These are phyloP conservation scores for Macquaria australasica DNA, from an alignment of 2,113 vertebrate species.

Conservation along the genomic window DNA sequence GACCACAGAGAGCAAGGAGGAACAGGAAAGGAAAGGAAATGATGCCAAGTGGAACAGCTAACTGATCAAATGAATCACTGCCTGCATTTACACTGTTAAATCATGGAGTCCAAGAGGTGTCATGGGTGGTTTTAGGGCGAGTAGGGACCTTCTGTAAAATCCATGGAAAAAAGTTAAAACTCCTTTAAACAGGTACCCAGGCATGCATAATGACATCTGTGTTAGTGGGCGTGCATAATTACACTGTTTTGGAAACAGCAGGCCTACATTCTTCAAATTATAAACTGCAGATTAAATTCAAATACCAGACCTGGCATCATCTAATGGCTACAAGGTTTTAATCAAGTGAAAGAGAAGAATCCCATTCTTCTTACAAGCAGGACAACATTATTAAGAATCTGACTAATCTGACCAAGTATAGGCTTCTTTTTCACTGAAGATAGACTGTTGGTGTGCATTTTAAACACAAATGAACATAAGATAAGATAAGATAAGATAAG, in stretches of 20 bases:
- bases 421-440: background rate
- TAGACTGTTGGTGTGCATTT: background rate
- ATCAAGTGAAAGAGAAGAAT: slow-evolving; percentile 18
- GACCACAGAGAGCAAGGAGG: background rate
- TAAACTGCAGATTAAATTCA: slow-evolving; percentile 15
- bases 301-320: background rate
- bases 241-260: background rate
- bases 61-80: background rate
- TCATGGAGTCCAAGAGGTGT: background rate
- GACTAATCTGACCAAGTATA: background rate
- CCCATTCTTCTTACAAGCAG: slow-evolving; percentile 1
- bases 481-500: too few species aligned
- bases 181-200: background rate
- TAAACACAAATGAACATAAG: background rate
- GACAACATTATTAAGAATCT: slow-evolving; percentile 4
- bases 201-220: background rate
- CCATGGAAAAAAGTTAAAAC: background rate
- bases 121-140: background rate
- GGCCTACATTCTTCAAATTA: background rate
- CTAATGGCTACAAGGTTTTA: slow-evolving; percentile 7
- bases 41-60: background rate
- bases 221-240: slow-evolving; percentile 11
- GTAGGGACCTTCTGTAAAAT: background rate
- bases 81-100: background rate
- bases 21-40: background rate